A percentile compares a stretch with the other conserved stretches of the same genome.
These are phyloP conservation scores for Pogonomyrmex californicus DNA, from an alignment of 1,140 invertebrate species.

Conservation along the genomic window DNA sequence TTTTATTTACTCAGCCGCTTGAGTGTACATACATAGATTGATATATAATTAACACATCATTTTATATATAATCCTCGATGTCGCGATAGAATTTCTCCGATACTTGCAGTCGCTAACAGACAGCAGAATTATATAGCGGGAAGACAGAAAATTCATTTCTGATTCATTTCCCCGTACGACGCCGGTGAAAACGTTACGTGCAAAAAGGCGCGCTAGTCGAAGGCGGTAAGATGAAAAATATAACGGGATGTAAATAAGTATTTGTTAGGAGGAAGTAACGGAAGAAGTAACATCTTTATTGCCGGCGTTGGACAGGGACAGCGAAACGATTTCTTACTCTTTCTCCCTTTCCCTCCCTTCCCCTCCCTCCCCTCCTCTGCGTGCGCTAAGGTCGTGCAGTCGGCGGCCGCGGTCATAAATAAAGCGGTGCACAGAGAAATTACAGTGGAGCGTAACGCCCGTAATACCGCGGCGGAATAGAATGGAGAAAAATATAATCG, in stretches of 20 bases:
- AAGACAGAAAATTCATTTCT: constrained; percentile 10
- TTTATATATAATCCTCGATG: background rate
- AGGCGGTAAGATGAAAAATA: constrained; percentile 58
- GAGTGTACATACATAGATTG: background rate
- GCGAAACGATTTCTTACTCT: constrained; percentile 5
- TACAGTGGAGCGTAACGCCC: constrained; percentile 63
- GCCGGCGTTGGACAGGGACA: background rate
- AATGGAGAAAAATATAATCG: constrained; percentile 62
- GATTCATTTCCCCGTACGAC: constrained; percentile 14
- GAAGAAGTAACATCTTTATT: constrained; percentile 68
- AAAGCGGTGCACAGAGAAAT: constrained; percentile 67
- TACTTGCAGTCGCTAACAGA: background rate
- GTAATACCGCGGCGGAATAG: constrained; percentile 52
- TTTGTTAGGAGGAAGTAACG: constrained; percentile 53
- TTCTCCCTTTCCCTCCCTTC: background rate
- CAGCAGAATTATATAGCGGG: background rate
- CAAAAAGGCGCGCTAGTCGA: constrained; percentile 34
- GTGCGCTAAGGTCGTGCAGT: constrained; percentile 42
- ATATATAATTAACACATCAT: background rate
- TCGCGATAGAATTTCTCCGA: background rate
- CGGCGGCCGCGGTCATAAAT: constrained; percentile 64
- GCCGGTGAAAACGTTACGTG: constrained; percentile 21
- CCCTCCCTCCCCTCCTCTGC: constrained; percentile 3
- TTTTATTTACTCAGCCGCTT: background rate
- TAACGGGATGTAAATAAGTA: constrained; percentile 70